Conservation (phyloP, 2,888 invertebrate genomes). For the Norana najaformis region DNA sequence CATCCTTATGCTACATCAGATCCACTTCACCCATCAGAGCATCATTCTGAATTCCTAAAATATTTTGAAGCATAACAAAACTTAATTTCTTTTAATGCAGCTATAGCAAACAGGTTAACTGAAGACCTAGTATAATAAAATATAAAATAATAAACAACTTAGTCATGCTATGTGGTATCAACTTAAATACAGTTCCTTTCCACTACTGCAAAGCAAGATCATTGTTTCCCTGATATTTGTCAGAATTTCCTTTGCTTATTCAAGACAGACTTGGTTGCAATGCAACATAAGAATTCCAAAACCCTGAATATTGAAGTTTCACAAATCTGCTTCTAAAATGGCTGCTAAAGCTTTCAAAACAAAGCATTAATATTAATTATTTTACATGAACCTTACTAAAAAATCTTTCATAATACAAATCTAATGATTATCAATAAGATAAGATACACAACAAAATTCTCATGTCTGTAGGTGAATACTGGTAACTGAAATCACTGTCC, state of each 20-base stretch:
- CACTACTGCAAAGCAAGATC: neutral
- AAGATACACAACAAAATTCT: neutral
- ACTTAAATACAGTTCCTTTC: neutral
- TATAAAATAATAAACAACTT: neutral
- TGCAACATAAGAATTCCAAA: too few relatives aligned
- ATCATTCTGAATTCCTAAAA: neutral
- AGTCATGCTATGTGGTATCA: neutral
- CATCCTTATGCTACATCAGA: conserved; percentile 5
- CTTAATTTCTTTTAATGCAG: neutral
- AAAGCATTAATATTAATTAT: neutral
- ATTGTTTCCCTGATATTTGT: neutral
- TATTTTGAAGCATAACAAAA: conserved; percentile 8
- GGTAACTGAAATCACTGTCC: neutral
- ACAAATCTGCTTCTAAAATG: neutral
- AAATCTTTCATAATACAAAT: neutral
- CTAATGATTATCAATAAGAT: neutral
- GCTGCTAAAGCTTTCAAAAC: neutral
- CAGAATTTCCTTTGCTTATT: neutral
- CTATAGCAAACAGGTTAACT: neutral
- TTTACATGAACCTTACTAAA: neutral
- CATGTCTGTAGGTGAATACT: neutral
- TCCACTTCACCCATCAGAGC: neutral
- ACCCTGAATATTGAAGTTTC: neutral
- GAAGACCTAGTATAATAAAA: neutral
- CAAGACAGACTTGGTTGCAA: neutral